Evolutionary conservation across 2,797 vertebrate genomes (phyloP).

Genomic region (Manis pentadactyla): DNA sequence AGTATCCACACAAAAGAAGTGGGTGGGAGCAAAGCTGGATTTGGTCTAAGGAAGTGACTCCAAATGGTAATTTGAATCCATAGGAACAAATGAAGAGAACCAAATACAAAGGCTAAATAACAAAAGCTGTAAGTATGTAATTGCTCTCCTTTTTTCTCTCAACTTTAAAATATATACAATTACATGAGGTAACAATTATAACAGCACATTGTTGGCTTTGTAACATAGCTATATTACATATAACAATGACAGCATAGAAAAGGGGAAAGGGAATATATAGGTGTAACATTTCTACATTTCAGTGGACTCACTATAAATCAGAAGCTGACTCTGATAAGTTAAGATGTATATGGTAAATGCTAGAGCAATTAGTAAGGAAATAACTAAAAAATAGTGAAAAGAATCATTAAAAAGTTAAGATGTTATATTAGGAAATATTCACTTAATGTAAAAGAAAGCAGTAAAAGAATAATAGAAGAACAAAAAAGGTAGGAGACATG

Average conservation of each 20-base stretch:
- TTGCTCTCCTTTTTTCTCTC: neutral
- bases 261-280: neutral
- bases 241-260: neutral
- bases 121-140: neutral
- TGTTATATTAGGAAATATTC: neutral
- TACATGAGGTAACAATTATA: constrained; percentile 29
- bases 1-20: neutral
- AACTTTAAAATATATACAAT: neutral
- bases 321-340: neutral
- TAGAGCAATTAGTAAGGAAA: neutral
- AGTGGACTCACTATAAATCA: neutral
- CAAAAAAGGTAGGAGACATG: neutral
- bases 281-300: neutral
- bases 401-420: neutral
- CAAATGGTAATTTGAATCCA: neutral
- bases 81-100: neutral
- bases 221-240: neutral
- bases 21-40: neutral
- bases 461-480: neutral
- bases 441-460: neutral
- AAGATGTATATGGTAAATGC: neutral
- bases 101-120: neutral
- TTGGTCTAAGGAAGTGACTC: neutral
- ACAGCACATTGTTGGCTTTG: neutral
- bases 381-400: constrained; percentile 17